Conservation (phyloP, 2,797 vertebrate species). For the Lacerta agilis region DNA sequence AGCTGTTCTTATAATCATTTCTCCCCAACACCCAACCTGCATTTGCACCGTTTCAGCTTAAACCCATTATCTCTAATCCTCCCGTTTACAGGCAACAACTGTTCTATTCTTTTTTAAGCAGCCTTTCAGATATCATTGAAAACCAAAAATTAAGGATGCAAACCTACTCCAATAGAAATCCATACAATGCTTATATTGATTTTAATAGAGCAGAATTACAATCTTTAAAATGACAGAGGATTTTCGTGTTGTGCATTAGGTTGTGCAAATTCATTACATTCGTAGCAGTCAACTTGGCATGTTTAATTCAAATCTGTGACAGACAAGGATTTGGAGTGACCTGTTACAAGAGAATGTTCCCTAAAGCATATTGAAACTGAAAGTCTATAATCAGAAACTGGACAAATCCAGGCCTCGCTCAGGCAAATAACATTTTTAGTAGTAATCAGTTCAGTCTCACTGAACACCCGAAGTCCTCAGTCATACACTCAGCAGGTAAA, state of each 20-base stretch:
- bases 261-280: background rate
- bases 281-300: background rate
- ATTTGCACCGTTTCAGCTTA: background rate
- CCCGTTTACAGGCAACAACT: background rate
- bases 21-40: background rate
- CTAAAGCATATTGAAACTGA: slow-evolving; percentile 2
- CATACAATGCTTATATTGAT: background rate
- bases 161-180: background rate
- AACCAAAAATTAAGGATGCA: background rate
- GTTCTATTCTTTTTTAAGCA: background rate
- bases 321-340: background rate
- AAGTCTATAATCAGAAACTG: background rate
- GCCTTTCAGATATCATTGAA: background rate
- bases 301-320: slow-evolving; percentile 5
- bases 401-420: background rate
- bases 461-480: background rate
- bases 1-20: background rate
- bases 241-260: slow-evolving; percentile 3
- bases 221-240: background rate
- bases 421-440: slow-evolving; percentile 22
- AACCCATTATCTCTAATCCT: background rate
- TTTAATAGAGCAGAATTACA: slow-evolving; percentile 5
- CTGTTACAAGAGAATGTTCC: background rate
- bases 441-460: background rate
- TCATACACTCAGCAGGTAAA: slow-evolving; percentile 1